Evolutionary conservation across 2,113 vertebrate genomes (phyloP), one percentile per base, ranked within the genome.

Genomic region (Myotis lucifugus): DNA sequence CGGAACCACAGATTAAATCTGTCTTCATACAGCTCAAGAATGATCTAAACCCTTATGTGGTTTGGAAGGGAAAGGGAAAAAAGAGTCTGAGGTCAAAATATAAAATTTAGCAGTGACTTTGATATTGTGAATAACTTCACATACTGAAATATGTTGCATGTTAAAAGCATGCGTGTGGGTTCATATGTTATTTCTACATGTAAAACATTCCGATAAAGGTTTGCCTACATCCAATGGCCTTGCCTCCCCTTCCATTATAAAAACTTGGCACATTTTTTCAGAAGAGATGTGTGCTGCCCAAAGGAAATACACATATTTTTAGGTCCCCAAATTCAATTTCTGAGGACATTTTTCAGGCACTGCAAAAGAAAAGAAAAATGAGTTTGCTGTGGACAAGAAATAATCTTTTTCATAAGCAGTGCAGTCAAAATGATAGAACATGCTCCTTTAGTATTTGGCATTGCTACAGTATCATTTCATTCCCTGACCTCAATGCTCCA

Each of bases 331-430:
- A 89, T 96, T 92, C 48, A 93, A 23, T 89, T 84, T 95, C 83
- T 78, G 7, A 92, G 88, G 42, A 48, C 89, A 56, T 94, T 96
- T 95, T 74, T 91, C 78, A 95, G 64, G 27, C 32, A 66, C 19
- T 86, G 18, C 18, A 81, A 94, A 81, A 94, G 40, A 73, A 54
- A 93, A 85, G 83, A 91, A 95, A 93, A 85, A 93, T 66, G 27
- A 50, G 40, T 90, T 94, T 87, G 4, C 73, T 66, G 14, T 88
- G 46, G n/a, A 92, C 32, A 74, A 91, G 72, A 96, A 97, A 77
- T 81, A 76, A 94, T 96, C 91, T 90, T 77, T 94, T 87, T 95
- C 84, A 87, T 91, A 85, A 93, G 84, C 56, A 87, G 34, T 64
- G 29, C 17, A 29, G 50, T 90, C 79, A 90, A 56, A 66, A 89